These are phyloP conservation scores for Pomatostomus ruficeps DNA, from an alignment of 2,113 vertebrate species.

Conservation along the genomic window DNA sequence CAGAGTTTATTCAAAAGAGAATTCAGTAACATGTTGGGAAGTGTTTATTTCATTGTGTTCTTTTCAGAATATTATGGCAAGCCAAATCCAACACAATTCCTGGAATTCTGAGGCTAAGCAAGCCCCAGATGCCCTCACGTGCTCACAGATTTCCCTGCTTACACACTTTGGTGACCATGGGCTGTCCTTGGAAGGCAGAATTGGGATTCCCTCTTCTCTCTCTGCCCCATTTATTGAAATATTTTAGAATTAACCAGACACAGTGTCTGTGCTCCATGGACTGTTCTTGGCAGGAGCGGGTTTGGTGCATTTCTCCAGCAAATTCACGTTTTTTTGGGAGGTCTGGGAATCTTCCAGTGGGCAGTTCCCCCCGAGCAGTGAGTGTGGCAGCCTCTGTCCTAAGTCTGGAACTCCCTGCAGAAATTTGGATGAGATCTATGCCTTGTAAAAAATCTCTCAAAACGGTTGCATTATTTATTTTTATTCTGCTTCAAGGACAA, in stretches of 20 bases:
- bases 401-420: not conserved
- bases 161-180: not conserved
- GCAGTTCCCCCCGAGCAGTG: not conserved
- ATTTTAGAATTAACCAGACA: not conserved
- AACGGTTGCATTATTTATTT: conserved; percentile 17
- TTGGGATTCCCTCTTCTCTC: not conserved
- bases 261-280: not conserved
- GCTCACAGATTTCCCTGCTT: not conserved
- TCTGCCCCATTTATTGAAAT: not conserved
- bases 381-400: not conserved
- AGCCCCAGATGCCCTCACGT: not conserved
- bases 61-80: not conserved
- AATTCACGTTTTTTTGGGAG: not conserved
- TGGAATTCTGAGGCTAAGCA: not conserved
- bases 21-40: not conserved
- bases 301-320: not conserved
- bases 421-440: not conserved
- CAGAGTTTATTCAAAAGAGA: not conserved
- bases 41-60: not conserved
- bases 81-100: not conserved
- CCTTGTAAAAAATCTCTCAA: not conserved
- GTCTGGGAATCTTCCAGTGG: not conserved
- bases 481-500: not conserved
- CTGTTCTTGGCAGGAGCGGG: not conserved
- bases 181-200: not conserved